Evolutionary conservation across 2,113 vertebrate genomes (phyloP), one percentile per base, ranked within the genome.

Genomic region (Chloroceryle aenea): DNA sequence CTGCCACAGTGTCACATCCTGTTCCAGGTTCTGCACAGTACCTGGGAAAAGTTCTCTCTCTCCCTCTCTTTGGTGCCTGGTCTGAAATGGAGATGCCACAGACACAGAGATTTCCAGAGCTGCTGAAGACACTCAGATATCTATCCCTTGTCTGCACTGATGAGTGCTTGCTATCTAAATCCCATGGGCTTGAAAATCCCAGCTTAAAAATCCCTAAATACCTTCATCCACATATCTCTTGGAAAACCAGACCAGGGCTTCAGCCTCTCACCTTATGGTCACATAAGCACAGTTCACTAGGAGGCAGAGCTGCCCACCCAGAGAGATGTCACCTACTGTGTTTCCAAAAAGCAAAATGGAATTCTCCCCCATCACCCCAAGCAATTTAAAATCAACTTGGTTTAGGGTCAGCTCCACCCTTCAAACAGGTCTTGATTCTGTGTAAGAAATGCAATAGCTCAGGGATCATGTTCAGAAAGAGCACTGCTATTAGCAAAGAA

Each of bases 201-300:
- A 7, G 38, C 38, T 92, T 88, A 72, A 93, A 94, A 83, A 90
- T 68, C 85, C 63, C 47, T 90, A 93, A 93, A 67, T 87, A 67
- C 66, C 71, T 75, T 88, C 47, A 90, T 50, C 62, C 69, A 75
- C 5, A 5, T 45, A 72, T 55, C 61, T 81, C 74, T 78, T 92
- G 85, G 66, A 90, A 96, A 90, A 90, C 4, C 23, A 74, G 61
- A 69, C 21, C 17, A 50, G 71, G 42, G 53, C 55, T 92, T 87
- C 75, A 93, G 75, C 52, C 32, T 85, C 71, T 87, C 2, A 11
- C 66, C 82, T 82, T 78, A 63, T 42, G 47, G 77, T 85, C 79
- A 82, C 14, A 9, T 79, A 86, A 89, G 72, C 58, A 89, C 58
- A 68, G 42, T 69, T 81, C 78, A 94, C 64, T 0, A 3, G 21